Base-by-base conservation (phyloP, 2,888 invertebrate species). In the Calameuta idolon region DNA sequence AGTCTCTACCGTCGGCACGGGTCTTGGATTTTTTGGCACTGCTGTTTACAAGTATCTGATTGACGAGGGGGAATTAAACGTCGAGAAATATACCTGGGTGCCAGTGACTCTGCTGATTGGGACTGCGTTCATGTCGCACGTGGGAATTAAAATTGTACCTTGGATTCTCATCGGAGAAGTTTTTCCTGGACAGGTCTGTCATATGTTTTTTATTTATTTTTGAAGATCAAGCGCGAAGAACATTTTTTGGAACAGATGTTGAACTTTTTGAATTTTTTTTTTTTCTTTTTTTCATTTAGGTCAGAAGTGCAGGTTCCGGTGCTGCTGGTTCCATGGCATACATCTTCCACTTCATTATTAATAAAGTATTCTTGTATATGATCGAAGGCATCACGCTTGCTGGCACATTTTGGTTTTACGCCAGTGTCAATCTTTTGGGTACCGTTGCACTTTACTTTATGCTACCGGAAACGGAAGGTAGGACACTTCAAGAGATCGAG, bases 111-210 rank as follows among this genome's bases (percentile, higher is more conserved):
- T 95, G 0, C 90, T 97, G 33, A 93, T 96, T 84, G 89, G 93
- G 1, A 92, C 95, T 9, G 96, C 96, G 0, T 94, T 96, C 84
- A 91, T 95, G 73, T 94, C 95, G 0, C 96, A 96, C 86, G 92
- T 94, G 4, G 94, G 95, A 0, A 95, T 96, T 74, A 92, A 96
- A 76, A 91, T 95, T 80, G 90, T 97, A 73, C 96, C 97, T 0
- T 97, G 97, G 97, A 94, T 97, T 81, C 92, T 97, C 15, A 95
- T 96, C 69, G 96, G 96, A 12, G 97, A 97, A 92, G 95, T 96
- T 80, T 91, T 90, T 74, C 87, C 91, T 1, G 84, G 86, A 0
- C 81, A 88, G 80, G 90, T 89, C 77, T 35, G 80, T 78, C 37
- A 33, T 1, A 5, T 55, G 5, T 2, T 23, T 2, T 23, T 55